phyloP scores from a whole-genome alignment of 2,797 vertebrate genomes.

The Pachyuromys duprasi region DNA sequence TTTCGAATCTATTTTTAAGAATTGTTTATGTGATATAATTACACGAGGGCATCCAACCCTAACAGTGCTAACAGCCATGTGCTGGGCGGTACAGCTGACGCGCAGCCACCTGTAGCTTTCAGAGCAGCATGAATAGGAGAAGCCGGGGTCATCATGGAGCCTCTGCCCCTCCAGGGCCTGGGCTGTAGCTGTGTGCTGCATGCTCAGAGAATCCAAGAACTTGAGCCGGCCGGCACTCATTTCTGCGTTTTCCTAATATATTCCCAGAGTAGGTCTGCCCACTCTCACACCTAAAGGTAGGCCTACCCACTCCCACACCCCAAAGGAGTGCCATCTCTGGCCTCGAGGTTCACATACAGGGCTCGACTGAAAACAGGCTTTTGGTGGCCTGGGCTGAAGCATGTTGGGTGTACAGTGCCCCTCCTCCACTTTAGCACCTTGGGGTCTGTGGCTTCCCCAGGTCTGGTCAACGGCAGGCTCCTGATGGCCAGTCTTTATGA shows the following conservation, averaged over 20 bases:
- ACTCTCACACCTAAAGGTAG: not conserved
- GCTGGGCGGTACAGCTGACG: slow-evolving; percentile 65
- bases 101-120: not conserved
- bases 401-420: not conserved
- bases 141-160: not conserved
- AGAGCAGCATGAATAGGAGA: not conserved
- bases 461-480: slow-evolving; percentile 25
- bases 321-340: slow-evolving; percentile 68
- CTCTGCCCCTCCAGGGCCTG: not conserved
- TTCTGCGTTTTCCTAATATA: not conserved
- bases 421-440: slow-evolving; percentile 42
- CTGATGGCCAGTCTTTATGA: slow-evolving; percentile 5
- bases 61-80: slow-evolving; percentile 51
- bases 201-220: not conserved
- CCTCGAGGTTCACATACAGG: slow-evolving; percentile 62
- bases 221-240: not conserved
- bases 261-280: not conserved
- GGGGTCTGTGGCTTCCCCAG: slow-evolving; percentile 42
- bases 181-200: not conserved
- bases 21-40: slow-evolving; percentile 72
- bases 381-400: slow-evolving; percentile 52
- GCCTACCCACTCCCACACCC: slow-evolving; percentile 58
- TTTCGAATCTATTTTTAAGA: slow-evolving; percentile 69
- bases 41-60: slow-evolving; percentile 66
- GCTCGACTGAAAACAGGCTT: slow-evolving; percentile 64